Base-by-base conservation (phyloP, 2,113 vertebrate genomes). In the Sterrhoptilus dennistouni region DNA sequence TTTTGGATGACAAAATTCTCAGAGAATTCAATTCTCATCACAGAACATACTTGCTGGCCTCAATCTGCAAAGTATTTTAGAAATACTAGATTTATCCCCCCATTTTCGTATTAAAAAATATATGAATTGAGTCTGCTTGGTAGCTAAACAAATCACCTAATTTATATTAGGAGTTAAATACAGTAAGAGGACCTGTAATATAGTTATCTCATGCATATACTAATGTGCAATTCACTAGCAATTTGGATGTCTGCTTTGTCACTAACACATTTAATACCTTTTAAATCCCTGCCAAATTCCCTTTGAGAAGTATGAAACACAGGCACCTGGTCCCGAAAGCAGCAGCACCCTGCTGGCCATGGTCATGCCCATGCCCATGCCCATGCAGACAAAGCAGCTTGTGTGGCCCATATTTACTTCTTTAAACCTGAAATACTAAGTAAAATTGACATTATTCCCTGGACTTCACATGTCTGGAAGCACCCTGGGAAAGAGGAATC, bases 291-390 rank as follows among this genome's bases (percentile, higher is more conserved):
- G 11, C 16, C 33, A 65, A 44, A 53, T n/a, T 33, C 54, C 38
- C 31, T 31, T 38, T 47, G 35, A 52, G 27, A 69, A 12, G 14
- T 10, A n/a, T 8, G 5, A 57, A 45, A 59, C 0, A 0, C 9
- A 7, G 1, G 10, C 56, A 12, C 15, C 53, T 28, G 42, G 22
- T 11, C 52, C 47, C 27, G 29, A 63, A 61, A 91, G 28, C 6
- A 15, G 25, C n/a, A 66, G 47, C 14, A 6, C 28, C 12, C 7
- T 15, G 44, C 11, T 42, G 28, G 13, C 42, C 15, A 21, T 11
- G 15, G 13, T 47, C 15, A 21, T 11, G 15, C 15, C 18, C 38
- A 38, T 38, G 38, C 15, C 42, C 15, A 21, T 11, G 15, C 20
- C 15, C 54, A 53, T 7, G 8, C 12, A 44, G 27, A 5, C 14